Conservation (phyloP, 2,113 vertebrate genomes). For the Gavia stellata region DNA sequence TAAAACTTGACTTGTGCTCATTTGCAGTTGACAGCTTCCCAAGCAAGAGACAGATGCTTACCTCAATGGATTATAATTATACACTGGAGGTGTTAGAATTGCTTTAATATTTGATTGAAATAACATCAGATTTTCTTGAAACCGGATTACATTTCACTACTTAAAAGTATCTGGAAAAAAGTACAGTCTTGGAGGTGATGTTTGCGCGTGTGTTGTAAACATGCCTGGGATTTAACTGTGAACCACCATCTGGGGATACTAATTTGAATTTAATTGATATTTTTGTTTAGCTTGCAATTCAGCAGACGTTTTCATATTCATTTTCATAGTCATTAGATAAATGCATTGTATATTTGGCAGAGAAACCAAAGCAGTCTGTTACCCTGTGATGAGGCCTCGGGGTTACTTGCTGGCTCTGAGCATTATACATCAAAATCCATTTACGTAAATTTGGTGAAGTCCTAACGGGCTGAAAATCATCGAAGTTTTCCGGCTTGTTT, state of each 20-base stretch:
- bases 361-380: accelerated
- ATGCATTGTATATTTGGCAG: not conserved
- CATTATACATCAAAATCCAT: not conserved
- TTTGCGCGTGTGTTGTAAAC: not conserved
- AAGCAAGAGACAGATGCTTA: not conserved
- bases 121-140: not conserved
- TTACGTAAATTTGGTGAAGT: not conserved
- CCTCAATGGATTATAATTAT: not conserved
- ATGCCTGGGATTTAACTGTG: not conserved
- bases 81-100: not conserved
- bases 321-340: not conserved
- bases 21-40: not conserved
- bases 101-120: not conserved
- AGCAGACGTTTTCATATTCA: not conserved
- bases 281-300: not conserved
- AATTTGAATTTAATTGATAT: not conserved
- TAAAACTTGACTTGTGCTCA: not conserved
- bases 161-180: not conserved
- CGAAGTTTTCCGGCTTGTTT: not conserved
- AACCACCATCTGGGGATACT: not conserved
- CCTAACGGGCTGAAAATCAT: not conserved
- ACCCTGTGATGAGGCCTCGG: accelerated
- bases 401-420: not conserved
- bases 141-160: not conserved
- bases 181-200: not conserved